These are phyloP conservation scores for Aurelia coerulea DNA, from an alignment of 30 jellyfish, hydroid and myxozoan species.

Conservation along the genomic window DNA sequence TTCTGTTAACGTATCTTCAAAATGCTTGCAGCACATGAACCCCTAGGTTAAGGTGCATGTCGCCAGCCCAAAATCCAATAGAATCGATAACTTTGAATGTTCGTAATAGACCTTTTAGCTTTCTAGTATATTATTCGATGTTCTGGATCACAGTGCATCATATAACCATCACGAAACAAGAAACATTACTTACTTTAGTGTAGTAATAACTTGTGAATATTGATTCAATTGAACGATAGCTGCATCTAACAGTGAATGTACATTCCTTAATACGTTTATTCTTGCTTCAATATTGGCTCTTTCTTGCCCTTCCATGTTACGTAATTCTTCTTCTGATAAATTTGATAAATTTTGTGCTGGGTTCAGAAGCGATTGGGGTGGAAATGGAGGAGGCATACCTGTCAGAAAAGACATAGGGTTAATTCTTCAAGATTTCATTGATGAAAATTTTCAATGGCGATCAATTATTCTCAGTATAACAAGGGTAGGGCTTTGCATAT, in stretches of 20 bases:
- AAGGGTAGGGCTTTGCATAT: too few relatives aligned
- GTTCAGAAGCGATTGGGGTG: constrained; percentile 66
- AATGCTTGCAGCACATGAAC: too few relatives aligned
- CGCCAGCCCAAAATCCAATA: too few relatives aligned
- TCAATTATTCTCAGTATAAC: too few relatives aligned
- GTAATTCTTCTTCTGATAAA: constrained; percentile 82
- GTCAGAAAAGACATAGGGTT: neutral
- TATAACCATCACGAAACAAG: neutral
- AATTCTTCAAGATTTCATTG: neutral
- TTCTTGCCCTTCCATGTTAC: constrained; percentile 98
- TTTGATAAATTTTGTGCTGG: constrained; percentile 48
- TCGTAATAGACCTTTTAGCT: too few relatives aligned
- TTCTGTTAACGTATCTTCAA: too few relatives aligned
- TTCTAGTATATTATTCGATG: too few relatives aligned
- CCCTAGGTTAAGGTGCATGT: too few relatives aligned
- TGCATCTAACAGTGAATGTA: constrained; percentile 91
- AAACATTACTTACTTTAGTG: constrained; percentile 65
- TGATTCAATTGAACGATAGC: constrained; percentile 96
- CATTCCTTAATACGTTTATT: constrained; percentile 85
- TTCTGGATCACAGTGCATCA: too few relatives aligned
- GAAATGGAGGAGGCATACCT: constrained; percentile 80
- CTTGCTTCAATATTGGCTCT: constrained; percentile 98
- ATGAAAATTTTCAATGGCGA: too few relatives aligned
- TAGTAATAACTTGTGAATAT: constrained; percentile 80
- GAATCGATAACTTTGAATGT: too few relatives aligned